Evolutionary conservation across 2,888 invertebrate genomes (phyloP), one percentile per base, ranked within the genome.

Genomic region (Erannis defoliaria): DNA sequence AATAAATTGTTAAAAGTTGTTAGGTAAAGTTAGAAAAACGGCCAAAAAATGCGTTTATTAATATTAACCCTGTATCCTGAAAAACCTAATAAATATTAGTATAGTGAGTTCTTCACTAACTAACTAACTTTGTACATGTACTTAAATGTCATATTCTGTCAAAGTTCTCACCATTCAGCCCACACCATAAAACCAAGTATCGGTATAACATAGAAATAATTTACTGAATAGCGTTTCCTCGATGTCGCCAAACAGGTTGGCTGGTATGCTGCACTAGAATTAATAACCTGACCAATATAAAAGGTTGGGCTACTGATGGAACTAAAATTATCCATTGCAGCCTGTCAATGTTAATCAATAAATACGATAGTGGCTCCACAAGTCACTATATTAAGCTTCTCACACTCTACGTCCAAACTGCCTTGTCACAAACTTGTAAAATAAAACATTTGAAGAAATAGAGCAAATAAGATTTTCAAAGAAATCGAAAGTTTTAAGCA

Each of bases 221-320:
- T 60, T 50, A 61, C 23, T 23, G 37, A 55, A 51, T 12, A 38
- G 45, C 50, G 38, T 55, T 38, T 9, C 42, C 29, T 43, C 31
- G 38, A 23, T 38, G 55, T 54, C 35, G 43, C n/a, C 29, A 12
- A 46, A 55, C 61, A 50, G 61, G 61, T 61, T 26, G 3, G 10
- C 26, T 12, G 54, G 61, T 55, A 55, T 55, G 55, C 45, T 33
- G 55, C 31, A 48, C 59, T 49, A 53, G 46, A 53, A 50, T 60
- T 29, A 49, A 19, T 3, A 26, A 21, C 55, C 16, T 38, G 23
- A 45, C 19, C 21, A 23, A 29, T 43, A 21, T 31, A 14, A 31
- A 23, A 53, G 31, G 18, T 51, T 33, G 21, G 18, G n/a, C 5
- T 35, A 42, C 33, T 43, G 26, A 29, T 0, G 29, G 0, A 10